A percentile compares a stretch with the other conserved stretches of the same genome.
phyloP scores from a whole-genome alignment of 2,797 vertebrate species.

The Pseudomugil tenellus region DNA sequence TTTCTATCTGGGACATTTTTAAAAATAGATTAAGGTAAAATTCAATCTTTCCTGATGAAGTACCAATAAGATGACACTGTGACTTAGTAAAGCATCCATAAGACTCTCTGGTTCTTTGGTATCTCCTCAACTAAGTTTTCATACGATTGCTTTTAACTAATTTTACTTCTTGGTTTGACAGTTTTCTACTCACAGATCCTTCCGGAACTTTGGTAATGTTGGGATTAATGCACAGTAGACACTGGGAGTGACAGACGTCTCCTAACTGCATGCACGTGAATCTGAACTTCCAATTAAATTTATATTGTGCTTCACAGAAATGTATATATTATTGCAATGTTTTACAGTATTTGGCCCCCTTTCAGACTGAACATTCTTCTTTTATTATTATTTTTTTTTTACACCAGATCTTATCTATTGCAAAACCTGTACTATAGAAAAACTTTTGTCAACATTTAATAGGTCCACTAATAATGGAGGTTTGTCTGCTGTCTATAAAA shows the following conservation, averaged over 20 bases:
- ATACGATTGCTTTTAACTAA: background rate
- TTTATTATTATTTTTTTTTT: too few relatives aligned
- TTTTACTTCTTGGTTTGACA: slow-evolving; percentile 3
- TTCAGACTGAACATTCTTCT: slow-evolving; percentile 19
- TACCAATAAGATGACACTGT: background rate
- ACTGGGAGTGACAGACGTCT: slow-evolving; percentile 37
- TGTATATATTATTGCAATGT: slow-evolving; percentile 70
- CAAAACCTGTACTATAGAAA: slow-evolving; percentile 39
- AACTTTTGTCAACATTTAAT: slow-evolving; percentile 15
- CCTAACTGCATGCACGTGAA: slow-evolving; percentile 56
- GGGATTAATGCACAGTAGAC: slow-evolving; percentile 47
- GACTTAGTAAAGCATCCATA: background rate
- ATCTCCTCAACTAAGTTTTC: slow-evolving; percentile 4
- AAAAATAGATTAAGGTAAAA: background rate
- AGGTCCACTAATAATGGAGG: slow-evolving; percentile 18
- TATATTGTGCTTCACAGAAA: slow-evolving; percentile 40
- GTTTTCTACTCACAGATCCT: slow-evolving; percentile 32
- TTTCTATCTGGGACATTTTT: background rate
- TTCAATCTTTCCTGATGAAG: background rate
- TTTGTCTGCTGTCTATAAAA: slow-evolving; percentile 28
- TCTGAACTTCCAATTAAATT: slow-evolving; percentile 35
- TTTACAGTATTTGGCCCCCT: slow-evolving; percentile 35
- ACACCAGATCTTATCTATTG: slow-evolving; percentile 43
- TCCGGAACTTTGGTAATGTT: slow-evolving; percentile 69
- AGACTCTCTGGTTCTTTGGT: background rate